Conservation (phyloP, 1,140 invertebrate species). For the Tetramorium parvispinum region DNA sequence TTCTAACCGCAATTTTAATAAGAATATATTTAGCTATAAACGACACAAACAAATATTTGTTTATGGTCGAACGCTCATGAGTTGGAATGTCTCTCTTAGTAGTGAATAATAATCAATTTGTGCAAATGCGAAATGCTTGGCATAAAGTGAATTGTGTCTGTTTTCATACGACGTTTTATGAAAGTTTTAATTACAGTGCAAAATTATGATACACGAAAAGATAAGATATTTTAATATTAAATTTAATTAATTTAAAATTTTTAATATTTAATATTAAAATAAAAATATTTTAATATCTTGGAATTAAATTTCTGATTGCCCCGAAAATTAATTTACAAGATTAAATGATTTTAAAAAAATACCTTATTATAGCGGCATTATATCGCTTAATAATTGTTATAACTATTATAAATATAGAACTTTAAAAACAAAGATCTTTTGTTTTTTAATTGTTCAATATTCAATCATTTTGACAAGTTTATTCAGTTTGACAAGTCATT, state of each 20-base stretch:
- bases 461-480: neutral
- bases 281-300: no score
- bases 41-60: neutral
- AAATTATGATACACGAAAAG: neutral
- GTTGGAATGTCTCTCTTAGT: neutral
- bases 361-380: no score
- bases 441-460: neutral
- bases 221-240: neutral
- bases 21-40: neutral
- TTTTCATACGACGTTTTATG: neutral
- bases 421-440: neutral
- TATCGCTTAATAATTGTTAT: no score
- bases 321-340: no score
- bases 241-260: no score
- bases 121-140: neutral
- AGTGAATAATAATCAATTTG: slow-evolving; percentile 1
- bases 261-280: neutral
- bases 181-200: neutral
- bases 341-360: no score
- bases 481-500: no score
- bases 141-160: neutral
- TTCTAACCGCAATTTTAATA: slow-evolving; percentile 24
- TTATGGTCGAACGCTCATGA: neutral
- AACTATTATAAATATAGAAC: no score
- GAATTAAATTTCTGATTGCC: no score